Evolutionary conservation across 1,140 invertebrate species (phyloP).

Genomic region (Procambarus virginalis): DNA sequence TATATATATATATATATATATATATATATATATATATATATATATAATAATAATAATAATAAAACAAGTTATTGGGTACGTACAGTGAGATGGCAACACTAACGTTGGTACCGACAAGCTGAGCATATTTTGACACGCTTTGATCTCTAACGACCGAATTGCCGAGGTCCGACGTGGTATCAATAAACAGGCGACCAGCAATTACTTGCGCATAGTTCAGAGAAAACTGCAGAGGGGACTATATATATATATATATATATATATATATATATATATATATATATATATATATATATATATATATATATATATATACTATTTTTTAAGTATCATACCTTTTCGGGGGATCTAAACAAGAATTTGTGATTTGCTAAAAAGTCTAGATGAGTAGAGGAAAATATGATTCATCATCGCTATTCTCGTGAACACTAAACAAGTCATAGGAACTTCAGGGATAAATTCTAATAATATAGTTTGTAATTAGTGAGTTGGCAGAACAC

Average conservation of each 20-base stretch:
- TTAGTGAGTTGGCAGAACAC: slow-evolving; percentile 9
- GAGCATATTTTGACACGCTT: slow-evolving; percentile 11
- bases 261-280: neutral
- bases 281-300: too few species aligned
- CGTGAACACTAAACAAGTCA: slow-evolving; percentile 3
- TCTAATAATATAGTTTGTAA: slow-evolving; percentile 15
- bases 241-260: neutral
- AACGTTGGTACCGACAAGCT: neutral
- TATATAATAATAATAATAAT: too few species aligned
- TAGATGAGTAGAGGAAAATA: neutral
- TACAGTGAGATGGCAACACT: too few species aligned
- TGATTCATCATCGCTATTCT: neutral
- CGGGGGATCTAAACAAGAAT: neutral
- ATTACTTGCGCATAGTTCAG: slow-evolving; percentile 7
- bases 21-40: too few species aligned
- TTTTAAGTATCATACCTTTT: too few species aligned
- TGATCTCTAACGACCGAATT: slow-evolving; percentile 17
- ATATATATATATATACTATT: too few species aligned
- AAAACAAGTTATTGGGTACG: too few species aligned
- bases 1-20: too few species aligned
- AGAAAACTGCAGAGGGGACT: neutral
- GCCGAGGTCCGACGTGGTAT: neutral
- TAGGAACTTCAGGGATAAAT: slow-evolving; percentile 1
- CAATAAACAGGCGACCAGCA: slow-evolving; percentile 14
- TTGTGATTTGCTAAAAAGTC: neutral